Base-by-base conservation (phyloP, 2,797 vertebrate species). In the Chloroceryle inda region DNA sequence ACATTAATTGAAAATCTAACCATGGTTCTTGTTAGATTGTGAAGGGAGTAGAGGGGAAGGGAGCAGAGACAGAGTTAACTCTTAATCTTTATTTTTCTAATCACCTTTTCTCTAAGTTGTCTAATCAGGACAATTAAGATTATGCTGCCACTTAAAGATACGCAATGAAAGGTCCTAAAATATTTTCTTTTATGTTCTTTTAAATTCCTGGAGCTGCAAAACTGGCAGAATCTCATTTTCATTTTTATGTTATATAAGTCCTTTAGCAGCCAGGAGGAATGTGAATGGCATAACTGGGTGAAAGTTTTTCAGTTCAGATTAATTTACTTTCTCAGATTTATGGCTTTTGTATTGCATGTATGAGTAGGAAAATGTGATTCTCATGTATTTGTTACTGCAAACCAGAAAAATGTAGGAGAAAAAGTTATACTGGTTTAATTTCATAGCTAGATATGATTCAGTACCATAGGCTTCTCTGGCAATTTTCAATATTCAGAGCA, bases 111-210 rank as follows among this genome's bases (percentile, higher is more conserved):
- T 80, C 64, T 13, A 78, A 94, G 80, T 94, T 95, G 81, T 91
- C 95, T 94, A 82, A 97, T 94, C 93, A 68, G 67, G 96, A 86
- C 85, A 72, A n/a, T 94, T 89, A 95, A 93, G 89, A 61, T 89
- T 85, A 88, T 88, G 75, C 75, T 93, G 91, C 71, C 22, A 26
- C 83, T 89, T 96, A 93, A 87, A 92, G 52, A 86, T 85, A 82
- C 10, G 49, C 86, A 97, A 94, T 89, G 80, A 92, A 97, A 97
- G 85, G 88, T 80, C 83, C 92, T 96, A 93, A 88, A 93, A 95
- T 96, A 87, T 98, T 98, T 98, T 98, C 98, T 98, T 98, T 98
- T 98, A 98, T 98, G 98, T 98, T 98, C 98, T 98, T 98, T 97
- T 94, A 94, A 98, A 97, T 97, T 97, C 96, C 92, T 93, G 61